Base-by-base conservation (phyloP, 2,113 vertebrate genomes). In the Ictalurus furcatus region DNA sequence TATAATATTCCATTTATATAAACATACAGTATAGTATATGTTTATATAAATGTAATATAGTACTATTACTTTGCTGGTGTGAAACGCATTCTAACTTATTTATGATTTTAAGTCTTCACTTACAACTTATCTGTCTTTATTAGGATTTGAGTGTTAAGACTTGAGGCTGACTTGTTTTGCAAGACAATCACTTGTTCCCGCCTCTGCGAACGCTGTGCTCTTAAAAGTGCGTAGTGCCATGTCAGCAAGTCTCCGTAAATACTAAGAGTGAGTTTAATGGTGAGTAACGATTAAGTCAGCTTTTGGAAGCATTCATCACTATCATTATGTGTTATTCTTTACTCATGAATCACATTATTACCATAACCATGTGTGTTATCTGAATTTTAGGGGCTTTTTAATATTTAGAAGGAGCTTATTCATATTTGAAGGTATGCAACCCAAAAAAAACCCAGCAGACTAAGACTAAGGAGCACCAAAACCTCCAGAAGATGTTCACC, bases 251-350 rank as follows among this genome's bases (percentile, higher is more conserved):
- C 25, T 76, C 34, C 2, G 3, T 63, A 80, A 80, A 69, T 25
- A n/a, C 59, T 40, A 78, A 80, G 69, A 6, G 21, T 59, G 37
- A 71, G 87, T 73, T 76, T 81, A 69, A 23, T 48, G 52, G 84
- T 86, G 74, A 89, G 71, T 85, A 76, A 85, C 71, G 9, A 59
- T 59, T 67, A 79, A 79, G 73, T 56, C 59, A 88, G 87, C 78
- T 25, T 69, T 87, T 80, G 48, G 48, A 67, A 63, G 23, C 61
- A 69, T 69, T 67, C 30, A 23, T 71, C 65, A 71, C 48, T n/a
- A 59, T 59, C 23, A 67, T 84, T 85, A 78, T 84, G 56, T 17
- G 40, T 37, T 63, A 61, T 78, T 73, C 82, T 76, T 85, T 63
- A 78, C 80, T 65, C 69, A 85, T 63, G 58, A 88, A 25, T 12